Conservation (phyloP, 2,888 invertebrate genomes). For the Drosophila aldrichi region DNA sequence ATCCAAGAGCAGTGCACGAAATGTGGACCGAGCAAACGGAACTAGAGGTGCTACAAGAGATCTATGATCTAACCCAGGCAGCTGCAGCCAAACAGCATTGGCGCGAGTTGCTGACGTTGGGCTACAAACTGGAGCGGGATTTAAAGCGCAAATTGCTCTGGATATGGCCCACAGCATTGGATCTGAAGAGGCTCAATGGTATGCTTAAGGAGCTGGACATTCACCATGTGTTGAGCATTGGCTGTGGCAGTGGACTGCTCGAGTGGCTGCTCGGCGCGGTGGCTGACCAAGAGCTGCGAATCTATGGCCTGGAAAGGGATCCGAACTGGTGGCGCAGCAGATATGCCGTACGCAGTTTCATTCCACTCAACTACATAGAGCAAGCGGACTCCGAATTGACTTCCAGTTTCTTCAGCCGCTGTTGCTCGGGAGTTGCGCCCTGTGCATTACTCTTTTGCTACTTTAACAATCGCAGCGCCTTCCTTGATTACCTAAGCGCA, state of each 20-base stretch:
- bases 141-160: conserved; percentile 88
- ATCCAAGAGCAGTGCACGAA: conserved; percentile 51
- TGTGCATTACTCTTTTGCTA: conserved; percentile 91
- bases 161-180: conserved; percentile 90
- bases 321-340: conserved; percentile 92
- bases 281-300: conserved; percentile 62
- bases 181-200: conserved; percentile 87
- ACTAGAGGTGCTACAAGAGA: conserved; percentile 36
- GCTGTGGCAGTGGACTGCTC: conserved; percentile 92
- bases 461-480: conserved; percentile 91
- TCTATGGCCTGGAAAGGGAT: conserved; percentile 91
- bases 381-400: conserved; percentile 56
- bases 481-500: conserved; percentile 88
- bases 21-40: conserved; percentile 64
- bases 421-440: conserved; percentile 80
- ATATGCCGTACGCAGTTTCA: conserved; percentile 91
- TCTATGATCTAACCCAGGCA: conserved; percentile 66
- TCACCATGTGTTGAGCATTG: conserved; percentile 88
- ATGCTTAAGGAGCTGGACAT: conserved; percentile 85
- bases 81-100: conserved; percentile 81
- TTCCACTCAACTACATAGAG: conserved; percentile 87
- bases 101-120: conserved; percentile 85
- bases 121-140: conserved; percentile 71
- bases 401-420: conserved; percentile 84
- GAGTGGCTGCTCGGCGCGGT: conserved; percentile 91